Conservation (phyloP, 2,113 vertebrate species). For the Paramisgurnus dabryanus region DNA sequence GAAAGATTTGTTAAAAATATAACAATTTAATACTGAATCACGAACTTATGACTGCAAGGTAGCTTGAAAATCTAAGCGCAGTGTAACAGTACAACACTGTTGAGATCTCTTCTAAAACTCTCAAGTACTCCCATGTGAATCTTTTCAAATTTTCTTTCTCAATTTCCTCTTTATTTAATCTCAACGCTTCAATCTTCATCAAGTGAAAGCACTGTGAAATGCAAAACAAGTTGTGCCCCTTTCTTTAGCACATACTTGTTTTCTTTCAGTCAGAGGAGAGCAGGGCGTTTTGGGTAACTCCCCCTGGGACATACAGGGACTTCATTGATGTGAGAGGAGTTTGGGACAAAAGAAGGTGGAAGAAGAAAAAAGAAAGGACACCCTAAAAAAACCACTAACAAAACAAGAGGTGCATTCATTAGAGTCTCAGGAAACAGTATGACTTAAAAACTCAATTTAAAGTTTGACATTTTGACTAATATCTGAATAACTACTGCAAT, state of each 20-base stretch:
- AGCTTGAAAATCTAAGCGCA: no score
- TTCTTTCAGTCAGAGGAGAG: conserved; percentile 23
- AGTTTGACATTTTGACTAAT: neutral
- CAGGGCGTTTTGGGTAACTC: neutral
- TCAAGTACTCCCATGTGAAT: no score
- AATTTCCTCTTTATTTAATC: neutral
- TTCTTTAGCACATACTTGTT: conserved; percentile 32
- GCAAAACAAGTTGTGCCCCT: conserved; percentile 14
- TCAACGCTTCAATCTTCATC: neutral
- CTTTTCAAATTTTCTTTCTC: no score
- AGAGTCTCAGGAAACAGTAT: neutral
- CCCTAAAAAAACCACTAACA: neutral
- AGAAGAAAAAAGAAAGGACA: neutral
- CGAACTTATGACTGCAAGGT: no score
- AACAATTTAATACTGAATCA: no score
- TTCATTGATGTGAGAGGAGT: conserved; percentile 20
- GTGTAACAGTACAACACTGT: no score
- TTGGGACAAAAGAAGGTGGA: neutral
- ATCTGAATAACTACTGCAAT: neutral
- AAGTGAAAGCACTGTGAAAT: conserved; percentile 9
- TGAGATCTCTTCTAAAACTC: no score
- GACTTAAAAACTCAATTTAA: neutral
- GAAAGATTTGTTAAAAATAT: no score
- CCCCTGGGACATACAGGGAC: conserved; percentile 15
- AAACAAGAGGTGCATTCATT: conserved; percentile 26